Base-by-base conservation (phyloP, 2,888 invertebrate genomes). In the Thymelicus acteon region DNA sequence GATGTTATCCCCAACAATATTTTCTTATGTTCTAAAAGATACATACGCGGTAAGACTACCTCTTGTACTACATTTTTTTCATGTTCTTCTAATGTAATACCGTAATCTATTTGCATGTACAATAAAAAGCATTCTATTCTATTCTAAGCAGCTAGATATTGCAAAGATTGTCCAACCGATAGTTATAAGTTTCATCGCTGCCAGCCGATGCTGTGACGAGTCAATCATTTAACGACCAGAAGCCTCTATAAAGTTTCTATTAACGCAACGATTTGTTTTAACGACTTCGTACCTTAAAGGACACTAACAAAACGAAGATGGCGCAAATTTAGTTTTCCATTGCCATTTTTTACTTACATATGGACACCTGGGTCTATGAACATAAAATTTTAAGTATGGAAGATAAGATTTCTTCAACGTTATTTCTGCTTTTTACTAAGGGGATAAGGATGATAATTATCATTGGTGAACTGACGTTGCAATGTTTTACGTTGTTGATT, bases 221-320 rank as follows among this genome's bases (percentile, higher is more conserved):
- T 31, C 31, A 8, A 7, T 24, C 4, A 31, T 6, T 24, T 31
- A 57, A 57, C 57, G 57, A 57, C 40, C 60, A 44, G 61, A 31
- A 60, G 65, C 15, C 62, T 57, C 61, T n/a, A 52, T 54, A 10
- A 37, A 60, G 44, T 68, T 67, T 60, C 67, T 31, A 67, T 52
- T 60, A 67, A 67, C 69, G 71, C 69, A 69, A 74, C 74, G 64
- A 75, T 77, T 76, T 73, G 74, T 72, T 68, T 72, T 71, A 74
- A 73, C 75, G 73, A 72, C 75, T 52, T 52, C 49, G 49, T 15
- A 52, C 49, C 49, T 52, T 52, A 52, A 52, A 73, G 72, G 72
- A 24, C 13, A 31, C 13, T 15, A 31, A 57, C 57, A 57, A 31
- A 31, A 31, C 24, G 24, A 57, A 57, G 31, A 31, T 31, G 10